Evolutionary conservation across 2,888 invertebrate species (phyloP).

Genomic region (Alentia gelatinosa): DNA sequence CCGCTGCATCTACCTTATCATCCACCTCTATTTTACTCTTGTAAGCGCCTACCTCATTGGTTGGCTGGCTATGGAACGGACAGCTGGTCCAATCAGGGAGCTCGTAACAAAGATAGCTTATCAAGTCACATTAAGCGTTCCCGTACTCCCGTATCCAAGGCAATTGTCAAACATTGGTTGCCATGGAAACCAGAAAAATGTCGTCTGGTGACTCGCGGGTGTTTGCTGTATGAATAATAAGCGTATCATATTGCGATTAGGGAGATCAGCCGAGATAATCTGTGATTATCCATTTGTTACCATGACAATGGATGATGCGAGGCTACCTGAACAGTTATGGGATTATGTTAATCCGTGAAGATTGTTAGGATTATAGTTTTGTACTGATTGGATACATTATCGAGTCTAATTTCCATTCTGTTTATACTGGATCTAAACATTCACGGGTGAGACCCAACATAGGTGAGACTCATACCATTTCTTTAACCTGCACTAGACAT

Average conservation of each 20-base stretch:
- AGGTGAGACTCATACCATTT: no score
- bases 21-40: no score
- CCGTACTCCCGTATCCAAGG: background rate
- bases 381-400: no score
- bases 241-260: background rate
- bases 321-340: background rate
- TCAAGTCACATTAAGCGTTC: background rate
- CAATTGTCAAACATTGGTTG: background rate
- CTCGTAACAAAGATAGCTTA: background rate
- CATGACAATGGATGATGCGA: background rate
- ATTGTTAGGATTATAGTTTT: no score
- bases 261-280: background rate
- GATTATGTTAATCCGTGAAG: background rate
- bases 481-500: no score
- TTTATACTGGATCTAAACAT: no score
- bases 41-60: background rate
- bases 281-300: background rate
- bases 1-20: no score
- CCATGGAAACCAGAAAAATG: background rate
- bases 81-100: background rate
- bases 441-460: no score
- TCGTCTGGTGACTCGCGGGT: background rate
- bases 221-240: background rate
- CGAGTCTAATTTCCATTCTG: no score
- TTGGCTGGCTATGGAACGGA: background rate